phyloP scores from a whole-genome alignment of 2,797 vertebrate species.

The Gambelia wislizenii region DNA sequence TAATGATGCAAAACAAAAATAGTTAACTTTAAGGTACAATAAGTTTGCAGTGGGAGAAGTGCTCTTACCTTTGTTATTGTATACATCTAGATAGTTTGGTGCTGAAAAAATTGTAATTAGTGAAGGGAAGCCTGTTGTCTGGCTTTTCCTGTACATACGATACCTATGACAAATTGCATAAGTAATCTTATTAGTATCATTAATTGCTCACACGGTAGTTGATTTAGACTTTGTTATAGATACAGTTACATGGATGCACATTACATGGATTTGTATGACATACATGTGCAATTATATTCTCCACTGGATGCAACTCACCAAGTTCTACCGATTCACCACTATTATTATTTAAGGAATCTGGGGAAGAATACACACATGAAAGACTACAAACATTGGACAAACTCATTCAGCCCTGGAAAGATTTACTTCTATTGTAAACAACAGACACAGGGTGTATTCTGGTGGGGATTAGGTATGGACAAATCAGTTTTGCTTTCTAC shows the following conservation, averaged over 20 bases:
- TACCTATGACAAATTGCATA: slow-evolving; percentile 82
- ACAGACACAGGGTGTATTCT: neutral
- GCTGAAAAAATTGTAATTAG: slow-evolving; percentile 99
- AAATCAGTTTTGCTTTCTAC: neutral
- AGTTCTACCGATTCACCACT: neutral
- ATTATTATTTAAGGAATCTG: neutral
- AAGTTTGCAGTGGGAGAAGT: slow-evolving; percentile 1
- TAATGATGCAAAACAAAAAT: neutral
- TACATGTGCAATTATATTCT: neutral
- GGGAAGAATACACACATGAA: neutral
- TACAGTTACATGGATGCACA: neutral
- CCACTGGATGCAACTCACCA: neutral
- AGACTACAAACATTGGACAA: neutral
- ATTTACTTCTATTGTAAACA: neutral
- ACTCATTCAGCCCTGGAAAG: neutral
- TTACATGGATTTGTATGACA: slow-evolving; percentile 7
- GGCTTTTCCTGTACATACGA: slow-evolving; percentile 99
- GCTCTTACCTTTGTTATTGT: slow-evolving; percentile 98
- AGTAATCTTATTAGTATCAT: slow-evolving; percentile 46
- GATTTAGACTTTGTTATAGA: neutral
- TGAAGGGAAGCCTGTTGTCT: slow-evolving; percentile 98
- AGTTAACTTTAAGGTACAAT: neutral
- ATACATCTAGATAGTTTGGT: slow-evolving; percentile 99
- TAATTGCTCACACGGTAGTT: neutral
- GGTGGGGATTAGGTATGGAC: neutral